These are phyloP conservation scores for Nothocercus julius DNA, from an alignment of 2,113 vertebrate genomes.

Conservation along the genomic window DNA sequence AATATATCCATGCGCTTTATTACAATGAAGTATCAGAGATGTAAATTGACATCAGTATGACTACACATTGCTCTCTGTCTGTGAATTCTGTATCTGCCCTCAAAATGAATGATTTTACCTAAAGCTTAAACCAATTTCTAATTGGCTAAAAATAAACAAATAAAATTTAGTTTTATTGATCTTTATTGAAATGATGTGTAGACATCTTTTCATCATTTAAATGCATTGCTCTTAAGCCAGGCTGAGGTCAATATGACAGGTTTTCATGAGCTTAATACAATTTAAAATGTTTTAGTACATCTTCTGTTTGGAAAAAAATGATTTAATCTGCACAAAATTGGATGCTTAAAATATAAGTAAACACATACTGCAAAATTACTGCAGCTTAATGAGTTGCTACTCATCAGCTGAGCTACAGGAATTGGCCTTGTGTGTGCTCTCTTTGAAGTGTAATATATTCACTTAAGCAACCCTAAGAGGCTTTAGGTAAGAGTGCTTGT, in stretches of 20 bases:
- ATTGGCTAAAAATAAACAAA: background rate
- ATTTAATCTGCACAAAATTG: background rate
- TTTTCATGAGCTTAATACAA: background rate
- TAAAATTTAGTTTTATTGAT: background rate
- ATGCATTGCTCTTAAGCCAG: accelerated
- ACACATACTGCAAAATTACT: constrained; percentile 13
- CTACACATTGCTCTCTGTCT: accelerated
- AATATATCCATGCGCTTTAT: background rate
- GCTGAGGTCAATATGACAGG: background rate
- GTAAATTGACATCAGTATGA: background rate
- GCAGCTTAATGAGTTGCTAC: constrained; percentile 1
- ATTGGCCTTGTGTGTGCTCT: background rate
- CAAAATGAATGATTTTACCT: background rate
- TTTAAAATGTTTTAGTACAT: background rate
- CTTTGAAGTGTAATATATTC: constrained; percentile 12
- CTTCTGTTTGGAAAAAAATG: background rate
- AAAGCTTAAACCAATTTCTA: background rate
- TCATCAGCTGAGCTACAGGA: background rate
- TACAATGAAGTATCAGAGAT: no score
- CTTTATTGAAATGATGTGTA: background rate
- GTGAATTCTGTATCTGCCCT: background rate
- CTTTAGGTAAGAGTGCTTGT: constrained; percentile 9
- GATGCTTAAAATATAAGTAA: background rate
- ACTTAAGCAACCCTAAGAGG: background rate
- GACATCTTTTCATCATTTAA: background rate